phyloP scores from a whole-genome alignment of 1,140 invertebrate species.

The Pantala flavescens region DNA sequence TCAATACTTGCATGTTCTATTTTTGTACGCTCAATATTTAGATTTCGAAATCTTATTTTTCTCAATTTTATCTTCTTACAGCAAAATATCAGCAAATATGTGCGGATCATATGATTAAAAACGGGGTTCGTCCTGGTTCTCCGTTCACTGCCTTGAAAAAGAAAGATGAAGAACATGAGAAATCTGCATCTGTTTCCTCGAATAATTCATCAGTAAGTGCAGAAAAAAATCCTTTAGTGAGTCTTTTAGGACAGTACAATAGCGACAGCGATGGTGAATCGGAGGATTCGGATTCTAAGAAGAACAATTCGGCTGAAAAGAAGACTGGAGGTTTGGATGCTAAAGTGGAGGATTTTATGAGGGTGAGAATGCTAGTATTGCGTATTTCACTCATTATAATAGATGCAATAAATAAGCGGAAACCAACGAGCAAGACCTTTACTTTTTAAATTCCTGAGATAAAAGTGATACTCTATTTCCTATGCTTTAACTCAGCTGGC shows the following conservation, averaged over 20 bases:
- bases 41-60: background rate
- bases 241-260: conserved; percentile 38
- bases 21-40: too few species aligned
- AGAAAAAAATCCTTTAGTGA: conserved; percentile 33
- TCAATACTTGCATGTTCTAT: too few species aligned
- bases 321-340: conserved; percentile 32
- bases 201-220: conserved; percentile 14
- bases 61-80: conserved; percentile 22
- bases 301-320: conserved; percentile 11
- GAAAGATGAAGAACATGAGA: conserved; percentile 24
- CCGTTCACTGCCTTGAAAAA: background rate
- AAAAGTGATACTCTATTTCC: too few species aligned
- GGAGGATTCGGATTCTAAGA: conserved; percentile 31
- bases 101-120: conserved; percentile 23
- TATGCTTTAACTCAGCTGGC: too few species aligned
- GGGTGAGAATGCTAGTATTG: conserved; percentile 27
- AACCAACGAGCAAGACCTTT: too few species aligned
- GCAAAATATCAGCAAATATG: conserved; percentile 32
- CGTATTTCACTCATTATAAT: background rate
- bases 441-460: too few species aligned
- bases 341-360: conserved; percentile 40
- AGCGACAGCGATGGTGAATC: conserved; percentile 30
- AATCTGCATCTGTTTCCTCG: conserved; percentile 16
- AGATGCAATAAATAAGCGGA: too few species aligned
- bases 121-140: background rate